Evolutionary conservation across 2,113 vertebrate genomes (phyloP).

Genomic region (Mastomys natalensis): DNA sequence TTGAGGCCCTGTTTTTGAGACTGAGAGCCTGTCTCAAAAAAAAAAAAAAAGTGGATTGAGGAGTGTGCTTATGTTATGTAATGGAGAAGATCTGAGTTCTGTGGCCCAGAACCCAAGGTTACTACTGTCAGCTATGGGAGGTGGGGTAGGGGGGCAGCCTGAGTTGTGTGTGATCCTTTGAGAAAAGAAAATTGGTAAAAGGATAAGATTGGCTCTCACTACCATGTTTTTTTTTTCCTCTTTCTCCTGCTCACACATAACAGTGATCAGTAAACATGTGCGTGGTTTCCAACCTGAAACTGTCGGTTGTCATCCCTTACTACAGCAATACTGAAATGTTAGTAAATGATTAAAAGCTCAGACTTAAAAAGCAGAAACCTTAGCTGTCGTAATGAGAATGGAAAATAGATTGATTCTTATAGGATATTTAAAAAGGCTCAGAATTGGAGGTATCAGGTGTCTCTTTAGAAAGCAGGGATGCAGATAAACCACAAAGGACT

Average conservation of each 20-base stretch:
- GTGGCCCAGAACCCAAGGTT: background rate
- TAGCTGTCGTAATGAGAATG: background rate
- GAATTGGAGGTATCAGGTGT: background rate
- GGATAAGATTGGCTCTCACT: background rate
- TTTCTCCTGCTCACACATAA: background rate
- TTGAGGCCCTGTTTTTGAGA: background rate
- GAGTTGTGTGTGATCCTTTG: background rate
- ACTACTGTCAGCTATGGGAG: too few relatives aligned
- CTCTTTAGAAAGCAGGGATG: slow-evolving; percentile 30
- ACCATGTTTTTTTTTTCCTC: background rate
- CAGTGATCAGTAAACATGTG: slow-evolving; percentile 34
- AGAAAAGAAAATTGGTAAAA: background rate
- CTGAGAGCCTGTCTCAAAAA: background rate
- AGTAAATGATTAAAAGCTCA: slow-evolving; percentile 17
- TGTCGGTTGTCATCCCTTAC: background rate
- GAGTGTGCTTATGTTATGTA: background rate
- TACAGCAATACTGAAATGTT: background rate
- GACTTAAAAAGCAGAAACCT: slow-evolving; percentile 26
- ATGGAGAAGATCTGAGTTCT: background rate
- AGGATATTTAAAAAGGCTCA: slow-evolving; percentile 25
- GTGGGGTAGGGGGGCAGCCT: background rate
- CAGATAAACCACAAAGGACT: background rate
- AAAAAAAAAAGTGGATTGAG: background rate
- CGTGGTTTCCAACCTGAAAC: slow-evolving; percentile 22
- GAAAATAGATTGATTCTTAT: slow-evolving; percentile 30